Percentiles rank a stretch among this genome's conserved stretches.
Evolutionary conservation across 92 coral and sea anemone genomes (phyloP).

Genomic region (Virgularia gustaviana): DNA sequence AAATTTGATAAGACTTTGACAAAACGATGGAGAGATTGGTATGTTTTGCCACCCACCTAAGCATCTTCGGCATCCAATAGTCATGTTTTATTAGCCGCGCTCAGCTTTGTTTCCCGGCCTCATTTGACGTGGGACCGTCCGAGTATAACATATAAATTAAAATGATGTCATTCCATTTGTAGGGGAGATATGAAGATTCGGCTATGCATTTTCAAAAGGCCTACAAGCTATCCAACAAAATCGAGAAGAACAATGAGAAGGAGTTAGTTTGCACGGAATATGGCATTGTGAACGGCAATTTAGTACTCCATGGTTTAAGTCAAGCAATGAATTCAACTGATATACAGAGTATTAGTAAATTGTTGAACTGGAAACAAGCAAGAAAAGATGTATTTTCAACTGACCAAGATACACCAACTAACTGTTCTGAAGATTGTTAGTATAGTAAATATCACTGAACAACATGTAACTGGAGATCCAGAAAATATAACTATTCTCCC

Average conservation of each 20-base stretch:
- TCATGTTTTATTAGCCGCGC: no score
- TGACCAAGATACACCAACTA: constrained; percentile 37
- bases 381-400: constrained; percentile 68
- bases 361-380: constrained; percentile 82
- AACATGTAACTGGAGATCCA: neutral
- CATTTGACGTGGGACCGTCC: no score
- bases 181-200: constrained; percentile 93
- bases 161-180: neutral
- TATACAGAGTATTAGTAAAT: constrained; percentile 60
- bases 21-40: no score
- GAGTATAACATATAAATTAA: neutral
- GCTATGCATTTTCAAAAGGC: constrained; percentile 82
- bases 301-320: constrained; percentile 66
- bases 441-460: no score
- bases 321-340: constrained; percentile 74
- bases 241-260: constrained; percentile 60
- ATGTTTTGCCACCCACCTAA: no score
- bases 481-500: no score
- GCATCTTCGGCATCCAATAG: no score
- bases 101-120: no score
- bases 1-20: no score
- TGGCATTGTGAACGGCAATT: constrained; percentile 83
- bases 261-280: constrained; percentile 80
- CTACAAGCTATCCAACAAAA: constrained; percentile 83
- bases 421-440: constrained; percentile 10